Percentiles rank a stretch among this genome's conserved stretches.
Conservation (phyloP, 2,797 vertebrate genomes). For the Acipenser oxyrinchus region DNA sequence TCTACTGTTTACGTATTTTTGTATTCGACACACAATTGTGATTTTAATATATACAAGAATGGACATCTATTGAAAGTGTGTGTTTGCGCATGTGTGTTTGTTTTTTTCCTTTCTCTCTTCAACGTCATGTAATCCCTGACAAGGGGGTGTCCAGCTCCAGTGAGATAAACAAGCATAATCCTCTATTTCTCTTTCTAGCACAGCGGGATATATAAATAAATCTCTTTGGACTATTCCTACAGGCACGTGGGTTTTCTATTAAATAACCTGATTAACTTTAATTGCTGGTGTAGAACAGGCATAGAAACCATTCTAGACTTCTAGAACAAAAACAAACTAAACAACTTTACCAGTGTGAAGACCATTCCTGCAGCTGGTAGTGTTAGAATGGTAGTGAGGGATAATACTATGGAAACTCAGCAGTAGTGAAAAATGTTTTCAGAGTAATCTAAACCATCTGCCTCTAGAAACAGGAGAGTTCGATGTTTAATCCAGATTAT, state of each 20-base stretch:
- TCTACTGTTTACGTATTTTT: too few species aligned
- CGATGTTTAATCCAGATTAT: slow-evolving; percentile 92
- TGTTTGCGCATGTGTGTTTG: too few species aligned
- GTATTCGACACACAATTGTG: too few species aligned
- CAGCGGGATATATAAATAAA: slow-evolving; percentile 31
- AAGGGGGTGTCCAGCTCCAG: slow-evolving; percentile 14
- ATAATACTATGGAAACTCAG: slow-evolving; percentile 53
- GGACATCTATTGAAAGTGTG: too few species aligned
- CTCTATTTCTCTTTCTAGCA: slow-evolving; percentile 35
- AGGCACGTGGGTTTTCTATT: slow-evolving; percentile 32
- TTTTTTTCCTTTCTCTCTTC: too few species aligned
- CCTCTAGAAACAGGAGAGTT: slow-evolving; percentile 65
- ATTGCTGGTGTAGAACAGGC: slow-evolving; percentile 20
- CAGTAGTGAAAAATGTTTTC: slow-evolving; percentile 38
- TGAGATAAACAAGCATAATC: slow-evolving; percentile 52
- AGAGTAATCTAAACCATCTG: slow-evolving; percentile 83
- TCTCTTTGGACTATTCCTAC: slow-evolving; percentile 27
- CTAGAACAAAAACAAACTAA: too few species aligned
- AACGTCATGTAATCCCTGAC: too few species aligned
- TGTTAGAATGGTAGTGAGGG: slow-evolving; percentile 1
- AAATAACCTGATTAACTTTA: slow-evolving; percentile 55
- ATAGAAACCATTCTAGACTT: too few species aligned
- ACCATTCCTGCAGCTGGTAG: too few species aligned
- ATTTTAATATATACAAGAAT: too few species aligned
- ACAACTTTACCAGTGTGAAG: too few species aligned